Evolutionary conservation across 2,797 vertebrate species (phyloP), one percentile per base, ranked within the genome.

Genomic region (Sebastes iracundus): DNA sequence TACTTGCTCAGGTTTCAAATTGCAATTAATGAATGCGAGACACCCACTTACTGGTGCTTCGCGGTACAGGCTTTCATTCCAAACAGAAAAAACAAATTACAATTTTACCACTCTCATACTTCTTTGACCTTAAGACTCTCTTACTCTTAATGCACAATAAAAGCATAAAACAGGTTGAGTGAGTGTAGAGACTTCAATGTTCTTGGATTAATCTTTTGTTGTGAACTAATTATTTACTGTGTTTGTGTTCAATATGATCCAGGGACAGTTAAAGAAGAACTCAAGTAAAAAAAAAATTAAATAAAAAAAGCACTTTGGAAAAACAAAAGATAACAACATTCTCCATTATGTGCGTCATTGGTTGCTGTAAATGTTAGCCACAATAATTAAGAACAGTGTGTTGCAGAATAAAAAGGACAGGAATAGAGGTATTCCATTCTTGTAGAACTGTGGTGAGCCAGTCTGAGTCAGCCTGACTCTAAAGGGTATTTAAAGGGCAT

Each of bases 401-500:
- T 16, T 32, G 5, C 38, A 71, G 38, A 25, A 23, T 58, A 42
- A 27, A 72, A 13, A 10, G 11, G 18, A 28, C 72, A 49, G 42
- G 12, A 66, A 62, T 69, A 64, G 25, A 30, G 18, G 55, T 76
- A 30, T 76, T 63, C 18, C 30, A 56, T 60, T 79, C 27, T 38
- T n/a, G 52, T 27, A 33, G 53, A 79, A 63, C 9, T 30, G 56
- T 78, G 42, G 35, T 63, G 62, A 80, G 72, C 16, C 49, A 38
- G 79, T 79, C 58, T 72, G 75, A 81, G 60, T 68, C 33, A 73
- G 83, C 28, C 65, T 28, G 66, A 75, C 66, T 77, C 72, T 88
- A 88, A 91, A 94, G 85, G 84, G 85, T 91, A 90, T 88, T 88
- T 90, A 93, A 92, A 93, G 92, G 89, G 79, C 87, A 92, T 87